These are phyloP conservation scores for roundworm (Caenorhabditis elegans) DNA, from an alignment of 1,140 invertebrate species.

Conservation along the genomic window DNA sequence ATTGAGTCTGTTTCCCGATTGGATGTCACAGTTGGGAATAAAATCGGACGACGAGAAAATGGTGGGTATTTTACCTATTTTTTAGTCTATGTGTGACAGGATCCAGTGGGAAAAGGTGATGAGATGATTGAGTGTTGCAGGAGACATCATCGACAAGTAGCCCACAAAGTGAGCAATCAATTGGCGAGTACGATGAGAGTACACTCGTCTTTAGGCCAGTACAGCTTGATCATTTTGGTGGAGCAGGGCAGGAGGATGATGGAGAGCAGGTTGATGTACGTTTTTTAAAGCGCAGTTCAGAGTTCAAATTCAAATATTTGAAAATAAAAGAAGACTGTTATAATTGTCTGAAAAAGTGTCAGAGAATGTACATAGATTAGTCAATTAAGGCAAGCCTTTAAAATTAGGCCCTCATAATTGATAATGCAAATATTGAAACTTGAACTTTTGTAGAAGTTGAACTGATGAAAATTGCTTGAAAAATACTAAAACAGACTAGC, in stretches of 20 bases:
- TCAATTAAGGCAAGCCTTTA: no score
- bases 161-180: slow-evolving; percentile 26
- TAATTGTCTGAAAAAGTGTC: no score
- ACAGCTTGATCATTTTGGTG: background rate
- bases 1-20: slow-evolving; percentile 21
- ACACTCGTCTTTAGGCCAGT: background rate
- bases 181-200: slow-evolving; percentile 22
- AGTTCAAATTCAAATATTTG: background rate
- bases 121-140: slow-evolving; percentile 19
- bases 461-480: no score
- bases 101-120: background rate
- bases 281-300: background rate
- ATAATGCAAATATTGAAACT: no score
- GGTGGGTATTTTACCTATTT: background rate
- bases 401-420: no score
- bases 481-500: no score
- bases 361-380: no score
- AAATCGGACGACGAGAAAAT: slow-evolving; percentile 9
- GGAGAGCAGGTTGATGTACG: background rate
- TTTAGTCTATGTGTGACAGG: no score
- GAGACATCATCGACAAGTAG: slow-evolving; percentile 13
- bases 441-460: no score
- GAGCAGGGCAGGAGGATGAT: background rate
- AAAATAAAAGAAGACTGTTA: no score
- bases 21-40: slow-evolving; percentile 41